Conservation (phyloP, 2,888 invertebrate species). For the Cosmia pyralina region DNA sequence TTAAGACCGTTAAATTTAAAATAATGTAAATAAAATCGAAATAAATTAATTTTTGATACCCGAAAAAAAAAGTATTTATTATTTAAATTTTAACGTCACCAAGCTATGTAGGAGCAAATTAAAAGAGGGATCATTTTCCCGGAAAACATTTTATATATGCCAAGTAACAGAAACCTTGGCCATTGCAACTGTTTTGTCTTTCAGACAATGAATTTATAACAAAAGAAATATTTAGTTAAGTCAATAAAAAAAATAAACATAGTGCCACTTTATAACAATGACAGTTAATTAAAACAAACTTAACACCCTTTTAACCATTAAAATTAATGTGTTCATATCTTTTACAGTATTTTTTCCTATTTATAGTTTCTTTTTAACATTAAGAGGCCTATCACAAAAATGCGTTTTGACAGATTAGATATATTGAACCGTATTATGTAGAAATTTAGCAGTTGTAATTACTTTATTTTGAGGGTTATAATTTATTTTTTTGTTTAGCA, state of each 20-base stretch:
- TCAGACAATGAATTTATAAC: neutral
- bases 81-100: neutral
- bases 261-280: neutral
- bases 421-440: no score
- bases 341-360: neutral
- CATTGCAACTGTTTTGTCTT: neutral
- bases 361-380: no score
- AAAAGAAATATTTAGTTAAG: neutral
- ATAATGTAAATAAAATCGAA: no score
- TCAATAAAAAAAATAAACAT: constrained; percentile 14
- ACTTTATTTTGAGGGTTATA: no score
- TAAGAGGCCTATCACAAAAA: no score
- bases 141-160: no score
- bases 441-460: no score
- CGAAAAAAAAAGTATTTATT: no score
- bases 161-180: neutral
- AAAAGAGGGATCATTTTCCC: neutral
- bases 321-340: neutral
- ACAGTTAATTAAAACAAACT: neutral
- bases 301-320: neutral
- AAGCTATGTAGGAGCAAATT: neutral
- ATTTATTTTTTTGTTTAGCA: no score
- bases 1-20: no score
- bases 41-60: no score
- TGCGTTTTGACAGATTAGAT: no score